Evolutionary conservation across 2,888 invertebrate genomes (phyloP).

Genomic region (Serripes groenlandicus): DNA sequence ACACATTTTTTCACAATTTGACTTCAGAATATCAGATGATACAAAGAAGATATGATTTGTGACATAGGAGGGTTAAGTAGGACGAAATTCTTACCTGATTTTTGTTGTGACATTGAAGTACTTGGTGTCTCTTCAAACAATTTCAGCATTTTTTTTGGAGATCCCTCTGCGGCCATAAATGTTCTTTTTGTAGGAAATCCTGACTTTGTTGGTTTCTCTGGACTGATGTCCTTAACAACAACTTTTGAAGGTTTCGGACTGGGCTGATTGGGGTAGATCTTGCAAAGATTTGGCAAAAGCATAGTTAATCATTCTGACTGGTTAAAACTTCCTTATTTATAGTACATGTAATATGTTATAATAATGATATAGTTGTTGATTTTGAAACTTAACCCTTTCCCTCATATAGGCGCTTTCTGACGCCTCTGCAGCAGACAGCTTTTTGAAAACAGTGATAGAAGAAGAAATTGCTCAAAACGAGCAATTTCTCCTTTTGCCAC

Average conservation of each 20-base stretch:
- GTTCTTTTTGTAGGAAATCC: conserved; percentile 68
- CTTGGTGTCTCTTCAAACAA: neutral
- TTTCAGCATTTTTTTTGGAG: conserved; percentile 34
- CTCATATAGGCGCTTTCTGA: neutral
- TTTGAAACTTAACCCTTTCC: neutral
- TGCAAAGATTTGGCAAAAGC: too few species aligned
- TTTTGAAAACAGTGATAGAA: neutral
- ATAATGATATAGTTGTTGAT: neutral
- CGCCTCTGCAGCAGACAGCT: neutral
- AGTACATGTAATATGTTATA: too few species aligned
- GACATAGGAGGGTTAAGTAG: too few species aligned
- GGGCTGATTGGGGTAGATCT: neutral
- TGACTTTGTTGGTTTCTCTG: neutral
- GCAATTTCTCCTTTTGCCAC: neutral
- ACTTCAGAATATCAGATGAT: too few species aligned
- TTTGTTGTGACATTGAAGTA: conserved; percentile 1
- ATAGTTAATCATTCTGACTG: too few species aligned
- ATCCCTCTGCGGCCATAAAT: conserved; percentile 68
- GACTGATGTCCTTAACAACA: conserved; percentile 26
- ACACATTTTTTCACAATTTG: too few species aligned
- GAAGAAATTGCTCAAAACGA: neutral
- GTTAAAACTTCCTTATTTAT: too few species aligned
- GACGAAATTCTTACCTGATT: neutral
- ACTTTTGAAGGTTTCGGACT: conserved; percentile 36
- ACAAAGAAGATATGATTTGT: too few species aligned